These are phyloP conservation scores for Cepaea hortensis DNA, from an alignment of 2,888 invertebrate species.

Conservation along the genomic window DNA sequence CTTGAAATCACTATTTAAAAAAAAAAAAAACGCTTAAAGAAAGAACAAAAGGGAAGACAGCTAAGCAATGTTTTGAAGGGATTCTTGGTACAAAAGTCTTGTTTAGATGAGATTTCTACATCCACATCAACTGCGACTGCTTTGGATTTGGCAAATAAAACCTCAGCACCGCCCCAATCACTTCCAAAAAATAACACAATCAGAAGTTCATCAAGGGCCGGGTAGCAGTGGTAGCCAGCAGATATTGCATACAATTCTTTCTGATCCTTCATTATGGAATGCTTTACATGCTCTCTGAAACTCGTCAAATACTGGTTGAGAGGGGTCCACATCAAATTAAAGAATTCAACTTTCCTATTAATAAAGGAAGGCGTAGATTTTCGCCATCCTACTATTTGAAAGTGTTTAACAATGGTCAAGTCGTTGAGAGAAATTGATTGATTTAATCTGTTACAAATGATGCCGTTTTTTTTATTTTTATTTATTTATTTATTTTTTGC, in stretches of 20 bases:
- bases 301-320: slow-evolving; percentile 8
- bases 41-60: no score
- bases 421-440: background rate
- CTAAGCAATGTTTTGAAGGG: no score
- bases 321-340: slow-evolving; percentile 4
- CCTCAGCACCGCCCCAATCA: background rate
- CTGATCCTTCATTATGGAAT: background rate
- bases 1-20: no score
- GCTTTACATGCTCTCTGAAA: background rate
- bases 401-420: background rate
- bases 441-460: background rate
- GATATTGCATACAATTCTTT: background rate
- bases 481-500: background rate
- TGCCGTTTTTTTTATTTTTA: background rate
- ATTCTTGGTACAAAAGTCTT: no score
- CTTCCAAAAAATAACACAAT: background rate
- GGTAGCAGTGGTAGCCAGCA: background rate
- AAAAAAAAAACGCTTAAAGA: no score
- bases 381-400: background rate
- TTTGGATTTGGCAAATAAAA: background rate
- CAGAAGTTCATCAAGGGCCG: slow-evolving; percentile 10
- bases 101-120: no score
- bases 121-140: no score
- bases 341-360: slow-evolving; percentile 8
- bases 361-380: background rate